phyloP scores from a whole-genome alignment of 2,797 vertebrate genomes.

The Fratercula arctica region DNA sequence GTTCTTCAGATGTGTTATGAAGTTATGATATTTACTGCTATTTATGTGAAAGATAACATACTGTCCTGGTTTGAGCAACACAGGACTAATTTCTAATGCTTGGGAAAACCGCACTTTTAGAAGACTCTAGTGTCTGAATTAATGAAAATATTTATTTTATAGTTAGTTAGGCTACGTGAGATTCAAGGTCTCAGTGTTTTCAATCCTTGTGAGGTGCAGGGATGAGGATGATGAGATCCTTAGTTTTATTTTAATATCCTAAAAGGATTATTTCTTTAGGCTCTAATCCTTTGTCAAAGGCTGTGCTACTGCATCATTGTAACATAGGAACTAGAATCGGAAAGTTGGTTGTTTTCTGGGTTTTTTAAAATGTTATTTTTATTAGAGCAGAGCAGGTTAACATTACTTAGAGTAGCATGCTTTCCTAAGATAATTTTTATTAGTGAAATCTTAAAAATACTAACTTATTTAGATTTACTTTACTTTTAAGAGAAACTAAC shows the following conservation, averaged over 20 bases:
- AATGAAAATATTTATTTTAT: background rate
- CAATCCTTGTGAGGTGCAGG: background rate
- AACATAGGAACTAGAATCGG: background rate
- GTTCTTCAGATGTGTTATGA: background rate
- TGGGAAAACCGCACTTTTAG: background rate
- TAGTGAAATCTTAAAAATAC: background rate
- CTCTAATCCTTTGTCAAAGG: background rate
- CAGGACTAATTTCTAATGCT: background rate
- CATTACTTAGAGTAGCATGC: background rate
- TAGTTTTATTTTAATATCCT: constrained; percentile 28
- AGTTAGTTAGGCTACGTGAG: background rate
- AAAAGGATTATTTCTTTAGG: constrained; percentile 11
- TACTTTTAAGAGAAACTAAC: background rate
- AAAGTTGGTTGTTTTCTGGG: background rate
- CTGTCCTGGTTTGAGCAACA: background rate
- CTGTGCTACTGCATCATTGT: background rate
- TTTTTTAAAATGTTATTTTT: background rate
- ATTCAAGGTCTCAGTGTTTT: background rate
- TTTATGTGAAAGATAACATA: background rate
- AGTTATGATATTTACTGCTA: background rate
- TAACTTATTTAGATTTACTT: background rate
- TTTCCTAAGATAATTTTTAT: background rate
- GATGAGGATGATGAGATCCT: background rate
- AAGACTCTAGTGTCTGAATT: background rate
- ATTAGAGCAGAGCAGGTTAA: background rate